These are phyloP conservation scores for Drosophila yakuba DNA, from an alignment of 1,140 invertebrate genomes.

Conservation along the genomic window DNA sequence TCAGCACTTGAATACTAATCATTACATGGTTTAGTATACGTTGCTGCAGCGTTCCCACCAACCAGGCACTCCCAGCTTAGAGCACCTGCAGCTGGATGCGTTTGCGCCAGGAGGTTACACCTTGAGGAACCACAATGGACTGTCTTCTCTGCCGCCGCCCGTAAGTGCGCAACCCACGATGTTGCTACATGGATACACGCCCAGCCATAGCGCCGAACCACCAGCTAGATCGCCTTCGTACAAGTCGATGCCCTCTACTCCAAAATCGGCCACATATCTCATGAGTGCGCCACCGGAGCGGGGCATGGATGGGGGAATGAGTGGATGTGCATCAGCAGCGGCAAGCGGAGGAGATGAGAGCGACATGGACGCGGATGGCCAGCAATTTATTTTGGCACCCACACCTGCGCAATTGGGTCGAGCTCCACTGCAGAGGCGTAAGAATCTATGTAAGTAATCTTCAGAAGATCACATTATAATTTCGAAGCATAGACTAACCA, in stretches of 20 bases:
- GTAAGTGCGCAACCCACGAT: slow-evolving; percentile 64
- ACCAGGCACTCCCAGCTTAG: slow-evolving; percentile 48
- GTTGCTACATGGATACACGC: slow-evolving; percentile 69
- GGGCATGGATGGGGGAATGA: slow-evolving; percentile 32
- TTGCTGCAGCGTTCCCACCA: slow-evolving; percentile 62
- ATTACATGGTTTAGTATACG: slow-evolving; percentile 46
- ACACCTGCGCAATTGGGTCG: slow-evolving; percentile 96
- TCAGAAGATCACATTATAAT: too few species aligned
- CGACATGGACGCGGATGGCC: slow-evolving; percentile 85
- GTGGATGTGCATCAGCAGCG: slow-evolving; percentile 2
- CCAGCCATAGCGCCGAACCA: slow-evolving; percentile 52
- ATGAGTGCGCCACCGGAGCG: slow-evolving; percentile 67
- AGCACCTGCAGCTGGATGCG: slow-evolving; percentile 63
- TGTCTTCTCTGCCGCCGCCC: slow-evolving; percentile 54
- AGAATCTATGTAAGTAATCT: slow-evolving; percentile 73
- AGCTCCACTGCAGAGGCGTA: slow-evolving; percentile 91
- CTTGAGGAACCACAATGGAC: slow-evolving; percentile 74
- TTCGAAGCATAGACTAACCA: background rate
- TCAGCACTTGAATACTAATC: background rate
- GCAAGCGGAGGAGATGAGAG: slow-evolving; percentile 65
- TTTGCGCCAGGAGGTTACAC: slow-evolving; percentile 53
- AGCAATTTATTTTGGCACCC: slow-evolving; percentile 93
- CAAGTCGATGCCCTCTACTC: slow-evolving; percentile 78
- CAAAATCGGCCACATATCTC: slow-evolving; percentile 72
- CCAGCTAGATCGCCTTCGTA: slow-evolving; percentile 70